phyloP scores from a whole-genome alignment of 2,797 vertebrate species.

The Smutsia gigantea region DNA sequence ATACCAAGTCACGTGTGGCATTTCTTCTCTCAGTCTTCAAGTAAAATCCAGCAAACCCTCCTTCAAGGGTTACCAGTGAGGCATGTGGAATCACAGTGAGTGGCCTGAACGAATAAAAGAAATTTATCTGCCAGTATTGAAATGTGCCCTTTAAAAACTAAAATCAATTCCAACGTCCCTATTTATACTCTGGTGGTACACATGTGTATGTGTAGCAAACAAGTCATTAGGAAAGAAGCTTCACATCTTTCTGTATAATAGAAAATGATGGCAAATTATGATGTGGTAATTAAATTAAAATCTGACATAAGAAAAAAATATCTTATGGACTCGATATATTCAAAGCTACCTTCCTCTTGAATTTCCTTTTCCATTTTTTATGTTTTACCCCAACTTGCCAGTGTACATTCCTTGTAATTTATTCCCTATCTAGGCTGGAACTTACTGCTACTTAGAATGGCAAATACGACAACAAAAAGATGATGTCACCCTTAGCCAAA shows the following conservation, averaged over 20 bases:
- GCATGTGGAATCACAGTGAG: not conserved
- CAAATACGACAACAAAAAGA: constrained; percentile 63
- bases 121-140: constrained; percentile 67
- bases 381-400: constrained; percentile 59
- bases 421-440: constrained; percentile 48
- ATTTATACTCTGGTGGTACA: constrained; percentile 20
- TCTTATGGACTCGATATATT: not conserved
- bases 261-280: constrained; percentile 36
- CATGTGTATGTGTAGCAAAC: not conserved
- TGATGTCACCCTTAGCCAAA: constrained; percentile 70
- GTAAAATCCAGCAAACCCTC: constrained; percentile 65
- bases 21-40: constrained; percentile 43
- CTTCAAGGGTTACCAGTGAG: constrained; percentile 17
- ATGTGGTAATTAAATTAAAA: constrained; percentile 58
- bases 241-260: constrained; percentile 36
- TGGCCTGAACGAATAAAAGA: constrained; percentile 27
- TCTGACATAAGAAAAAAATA: constrained; percentile 45
- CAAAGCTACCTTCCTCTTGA: constrained; percentile 46
- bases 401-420: constrained; percentile 38
- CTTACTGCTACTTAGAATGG: constrained; percentile 53
- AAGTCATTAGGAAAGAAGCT: constrained; percentile 35
- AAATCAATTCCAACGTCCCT: constrained; percentile 63
- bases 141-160: constrained; percentile 53
- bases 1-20: not conserved
- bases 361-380: constrained; percentile 58